Evolutionary conservation across 2,888 invertebrate species (phyloP), one percentile per base, ranked within the genome.

Genomic region (Dynastes tityus): DNA sequence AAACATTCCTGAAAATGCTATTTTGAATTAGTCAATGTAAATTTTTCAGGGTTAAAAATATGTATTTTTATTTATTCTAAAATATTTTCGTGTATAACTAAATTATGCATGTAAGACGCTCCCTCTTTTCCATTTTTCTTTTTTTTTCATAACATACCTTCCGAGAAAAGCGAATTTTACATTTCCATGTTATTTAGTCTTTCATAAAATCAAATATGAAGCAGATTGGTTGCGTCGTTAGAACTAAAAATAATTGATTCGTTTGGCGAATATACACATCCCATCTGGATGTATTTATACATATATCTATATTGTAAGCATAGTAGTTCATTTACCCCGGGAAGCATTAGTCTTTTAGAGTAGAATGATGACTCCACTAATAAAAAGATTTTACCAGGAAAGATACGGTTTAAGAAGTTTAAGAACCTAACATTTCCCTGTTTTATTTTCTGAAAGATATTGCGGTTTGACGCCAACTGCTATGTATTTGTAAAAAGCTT

Each of bases 241-340:
- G 64, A 64, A 64, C 64, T 64, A 64, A 64, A 64, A 64, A 64
- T 64, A 64, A 64, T 64, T 16, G 13, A 64, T 13, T 64, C 40
- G 64, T 40, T 58, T 64, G 64, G 40, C 64, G 64, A 64, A 32
- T 64, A 37, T 64, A 40, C n/a, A 64, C 64, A 64, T 37, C 64
- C 55, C 55, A 58, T 58, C 55, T 58, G 55, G 22, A 58, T 22
- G 22, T 58, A 53, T 53, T 1, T 53, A 53, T 11, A 58, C 8
- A 45, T 45, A 45, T 45, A 45, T 45, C 45, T 8, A 45, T 45
- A 45, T 45, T 58, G 55, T 58, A 58, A 58, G 64, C 40, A 40
- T 3, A 40, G n/a, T n/a, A 16, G 64, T 64, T 64, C 64, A n/a
- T 64, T 64, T 64, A 64, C 64, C 64, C 32, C 64, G 64, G 2